Percentiles rank a stretch among this genome's conserved stretches.
Conservation (phyloP, 2,797 vertebrate species). For the Etheostoma nigrum region DNA sequence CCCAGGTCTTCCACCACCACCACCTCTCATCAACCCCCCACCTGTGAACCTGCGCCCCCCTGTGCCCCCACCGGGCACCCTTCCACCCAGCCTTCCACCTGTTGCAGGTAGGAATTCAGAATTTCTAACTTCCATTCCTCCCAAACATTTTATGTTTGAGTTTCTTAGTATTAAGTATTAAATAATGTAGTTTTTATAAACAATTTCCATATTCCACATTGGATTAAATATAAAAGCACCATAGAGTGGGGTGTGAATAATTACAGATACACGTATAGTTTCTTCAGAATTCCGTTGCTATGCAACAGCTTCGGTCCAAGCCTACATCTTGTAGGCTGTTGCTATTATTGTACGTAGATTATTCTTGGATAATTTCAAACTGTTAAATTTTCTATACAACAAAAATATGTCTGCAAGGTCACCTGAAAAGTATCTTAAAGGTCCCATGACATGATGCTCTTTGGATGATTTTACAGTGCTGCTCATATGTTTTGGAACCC, state of each 20-base stretch:
- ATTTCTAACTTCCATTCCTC: neutral
- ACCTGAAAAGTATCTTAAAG: no score
- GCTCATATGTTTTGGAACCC: no score
- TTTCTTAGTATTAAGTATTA: neutral
- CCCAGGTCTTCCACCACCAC: slow-evolving; percentile 92
- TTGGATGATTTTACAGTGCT: no score
- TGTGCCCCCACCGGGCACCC: slow-evolving; percentile 92
- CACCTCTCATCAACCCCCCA: slow-evolving; percentile 90
- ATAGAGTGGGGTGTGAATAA: neutral
- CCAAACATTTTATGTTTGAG: no score
- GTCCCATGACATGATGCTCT: no score
- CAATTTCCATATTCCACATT: neutral
- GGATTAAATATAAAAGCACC: neutral
- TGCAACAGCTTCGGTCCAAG: neutral
- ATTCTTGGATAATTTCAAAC: neutral
- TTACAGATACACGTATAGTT: no score
- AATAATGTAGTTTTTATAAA: no score
- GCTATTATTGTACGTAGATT: no score
- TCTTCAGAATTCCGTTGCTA: neutral
- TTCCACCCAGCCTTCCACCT: slow-evolving; percentile 95
- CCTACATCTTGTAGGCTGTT: neutral
- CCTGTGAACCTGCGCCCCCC: slow-evolving; percentile 95
- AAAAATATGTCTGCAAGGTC: neutral
- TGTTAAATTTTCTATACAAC: neutral
- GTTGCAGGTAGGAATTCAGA: slow-evolving; percentile 88